Conservation (phyloP, 2,113 vertebrate species). For the Clarias magur region DNA sequence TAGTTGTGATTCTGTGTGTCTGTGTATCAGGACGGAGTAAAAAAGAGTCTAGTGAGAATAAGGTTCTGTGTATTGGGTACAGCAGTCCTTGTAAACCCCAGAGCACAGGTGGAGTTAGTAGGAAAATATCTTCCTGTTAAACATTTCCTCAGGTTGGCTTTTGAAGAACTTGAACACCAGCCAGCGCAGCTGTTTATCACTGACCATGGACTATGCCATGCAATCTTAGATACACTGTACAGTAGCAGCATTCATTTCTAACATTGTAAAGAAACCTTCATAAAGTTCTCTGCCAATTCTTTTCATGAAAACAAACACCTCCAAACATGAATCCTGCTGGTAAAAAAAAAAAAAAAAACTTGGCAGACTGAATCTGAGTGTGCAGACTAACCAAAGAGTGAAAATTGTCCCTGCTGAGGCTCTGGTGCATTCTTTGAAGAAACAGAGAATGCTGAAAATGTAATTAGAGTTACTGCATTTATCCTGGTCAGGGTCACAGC, state of each 20-base stretch:
- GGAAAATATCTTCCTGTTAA: background rate
- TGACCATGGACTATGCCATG: background rate
- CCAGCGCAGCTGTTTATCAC: background rate
- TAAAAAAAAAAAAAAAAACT: background rate
- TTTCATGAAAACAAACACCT: background rate
- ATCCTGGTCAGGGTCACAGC: background rate
- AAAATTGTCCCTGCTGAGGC: background rate
- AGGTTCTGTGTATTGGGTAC: conserved; percentile 60
- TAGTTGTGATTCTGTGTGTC: conserved; percentile 47
- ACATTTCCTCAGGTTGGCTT: background rate
- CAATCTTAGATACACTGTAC: background rate
- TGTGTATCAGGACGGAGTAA: conserved; percentile 62
- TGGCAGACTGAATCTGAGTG: background rate
- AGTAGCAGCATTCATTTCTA: background rate
- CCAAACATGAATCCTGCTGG: background rate
- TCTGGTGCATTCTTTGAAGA: background rate
- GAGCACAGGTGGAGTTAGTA: background rate
- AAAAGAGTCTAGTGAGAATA: conserved; percentile 69
- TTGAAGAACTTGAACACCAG: background rate
- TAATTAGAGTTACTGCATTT: background rate
- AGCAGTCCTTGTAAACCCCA: background rate
- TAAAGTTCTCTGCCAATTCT: background rate
- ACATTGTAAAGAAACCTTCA: background rate
- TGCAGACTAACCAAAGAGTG: background rate
- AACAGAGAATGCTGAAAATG: background rate